A percentile compares a stretch with the other conserved stretches of the same genome.
Evolutionary conservation across 2,888 invertebrate genomes (phyloP).

Genomic region (Saturnia japonica): DNA sequence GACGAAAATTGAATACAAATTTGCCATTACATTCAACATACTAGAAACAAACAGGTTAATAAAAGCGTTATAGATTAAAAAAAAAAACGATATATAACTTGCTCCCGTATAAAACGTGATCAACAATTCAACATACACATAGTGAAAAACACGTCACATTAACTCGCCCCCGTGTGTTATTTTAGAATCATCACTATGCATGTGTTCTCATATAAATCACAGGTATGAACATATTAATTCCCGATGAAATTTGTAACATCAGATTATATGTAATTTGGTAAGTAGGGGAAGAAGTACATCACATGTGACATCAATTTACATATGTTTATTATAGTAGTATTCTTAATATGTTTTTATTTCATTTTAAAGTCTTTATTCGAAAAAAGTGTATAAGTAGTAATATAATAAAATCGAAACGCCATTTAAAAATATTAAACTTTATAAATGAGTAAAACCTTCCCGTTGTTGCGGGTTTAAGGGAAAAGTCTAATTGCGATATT

Average conservation of each 20-base stretch:
- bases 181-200: too few relatives aligned
- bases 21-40: too few relatives aligned
- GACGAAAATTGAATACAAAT: too few relatives aligned
- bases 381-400: not conserved
- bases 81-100: too few relatives aligned
- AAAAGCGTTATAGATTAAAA: too few relatives aligned
- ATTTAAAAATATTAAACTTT: not conserved
- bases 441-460: not conserved
- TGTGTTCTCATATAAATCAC: not conserved
- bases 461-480: not conserved
- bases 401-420: not conserved
- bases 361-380: not conserved
- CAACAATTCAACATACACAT: too few relatives aligned
- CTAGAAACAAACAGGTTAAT: too few relatives aligned
- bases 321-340: not conserved
- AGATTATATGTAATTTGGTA: not conserved
- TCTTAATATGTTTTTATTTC: not conserved
- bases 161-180: not conserved
- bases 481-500: constrained; percentile 27
- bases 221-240: not conserved
- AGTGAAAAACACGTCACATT: not conserved
- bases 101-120: too few relatives aligned
- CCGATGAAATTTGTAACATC: not conserved
- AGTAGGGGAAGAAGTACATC: too few relatives aligned
- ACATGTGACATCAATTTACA: not conserved